Evolutionary conservation across 2,888 invertebrate genomes (phyloP).

Genomic region (Thereva unica): DNA sequence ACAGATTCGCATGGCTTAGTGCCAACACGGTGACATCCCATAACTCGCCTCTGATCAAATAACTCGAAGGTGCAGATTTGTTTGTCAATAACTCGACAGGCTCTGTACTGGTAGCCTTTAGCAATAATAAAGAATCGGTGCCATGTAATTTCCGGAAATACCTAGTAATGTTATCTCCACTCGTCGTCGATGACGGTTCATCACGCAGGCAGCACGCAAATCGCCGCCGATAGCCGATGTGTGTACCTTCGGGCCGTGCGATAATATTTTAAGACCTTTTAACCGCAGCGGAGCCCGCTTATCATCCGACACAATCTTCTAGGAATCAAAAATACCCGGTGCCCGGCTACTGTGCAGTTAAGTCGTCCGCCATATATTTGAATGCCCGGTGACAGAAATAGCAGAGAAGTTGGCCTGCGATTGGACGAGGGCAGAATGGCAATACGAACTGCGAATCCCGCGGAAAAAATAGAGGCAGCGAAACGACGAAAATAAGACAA

Average conservation of each 20-base stretch:
- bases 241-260: no score
- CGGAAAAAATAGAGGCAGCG: constrained; percentile 4
- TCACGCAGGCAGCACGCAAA: no score
- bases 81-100: no score
- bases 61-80: no score
- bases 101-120: neutral
- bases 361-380: constrained; percentile 10
- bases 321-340: constrained; percentile 13
- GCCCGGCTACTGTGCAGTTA: constrained; percentile 18
- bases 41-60: no score
- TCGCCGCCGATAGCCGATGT: no score
- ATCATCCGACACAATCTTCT: constrained; percentile 16
- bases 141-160: no score
- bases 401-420: constrained; percentile 26
- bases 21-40: no score
- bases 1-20: no score
- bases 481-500: constrained; percentile 13
- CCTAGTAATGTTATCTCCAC: no score
- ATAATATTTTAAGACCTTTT: neutral
- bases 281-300: neutral
- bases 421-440: constrained; percentile 26
- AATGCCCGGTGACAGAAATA: constrained; percentile 17
- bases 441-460: constrained; percentile 16
- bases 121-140: no score
- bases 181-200: neutral